These are phyloP conservation scores for Drosophila trapezifrons DNA, from an alignment of 1,140 invertebrate genomes.

Conservation along the genomic window DNA sequence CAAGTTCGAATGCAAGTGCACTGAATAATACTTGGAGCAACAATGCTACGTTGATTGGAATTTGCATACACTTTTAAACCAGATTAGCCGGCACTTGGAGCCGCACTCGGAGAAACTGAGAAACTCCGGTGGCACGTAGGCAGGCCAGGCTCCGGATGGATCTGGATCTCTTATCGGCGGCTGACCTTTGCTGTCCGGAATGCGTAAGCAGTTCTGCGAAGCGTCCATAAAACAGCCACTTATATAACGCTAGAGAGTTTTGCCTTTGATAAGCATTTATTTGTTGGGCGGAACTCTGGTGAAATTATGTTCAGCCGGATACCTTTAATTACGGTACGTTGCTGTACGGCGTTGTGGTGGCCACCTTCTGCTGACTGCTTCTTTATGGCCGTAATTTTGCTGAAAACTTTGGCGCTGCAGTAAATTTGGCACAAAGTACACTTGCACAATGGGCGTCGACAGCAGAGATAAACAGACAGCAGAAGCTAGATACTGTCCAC, in stretches of 20 bases:
- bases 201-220: constrained; percentile 31
- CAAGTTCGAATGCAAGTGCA: constrained; percentile 30
- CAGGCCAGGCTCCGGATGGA: constrained; percentile 18
- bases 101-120: background rate
- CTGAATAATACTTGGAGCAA: constrained; percentile 29
- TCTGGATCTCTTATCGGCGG: constrained; percentile 11
- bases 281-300: constrained; percentile 11
- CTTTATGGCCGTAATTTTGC: constrained; percentile 52
- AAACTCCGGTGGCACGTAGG: constrained; percentile 11
- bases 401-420: constrained; percentile 72
- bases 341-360: constrained; percentile 21
- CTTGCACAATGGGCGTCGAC: constrained; percentile 46
- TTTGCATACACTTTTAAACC: constrained; percentile 38
- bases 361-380: constrained; percentile 38
- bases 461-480: constrained; percentile 38
- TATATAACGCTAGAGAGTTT: constrained; percentile 40
- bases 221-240: constrained; percentile 36
- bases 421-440: constrained; percentile 57
- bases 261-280: constrained; percentile 45
- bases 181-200: constrained; percentile 44
- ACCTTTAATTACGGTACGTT: constrained; percentile 52
- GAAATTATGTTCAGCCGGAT: constrained; percentile 37
- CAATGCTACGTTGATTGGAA: constrained; percentile 20
- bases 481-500: constrained; percentile 25
- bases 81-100: constrained; percentile 24